Percentiles rank a stretch among this genome's conserved stretches.
Evolutionary conservation across 2,888 invertebrate species (phyloP).

Genomic region (Parnassius smintheus): DNA sequence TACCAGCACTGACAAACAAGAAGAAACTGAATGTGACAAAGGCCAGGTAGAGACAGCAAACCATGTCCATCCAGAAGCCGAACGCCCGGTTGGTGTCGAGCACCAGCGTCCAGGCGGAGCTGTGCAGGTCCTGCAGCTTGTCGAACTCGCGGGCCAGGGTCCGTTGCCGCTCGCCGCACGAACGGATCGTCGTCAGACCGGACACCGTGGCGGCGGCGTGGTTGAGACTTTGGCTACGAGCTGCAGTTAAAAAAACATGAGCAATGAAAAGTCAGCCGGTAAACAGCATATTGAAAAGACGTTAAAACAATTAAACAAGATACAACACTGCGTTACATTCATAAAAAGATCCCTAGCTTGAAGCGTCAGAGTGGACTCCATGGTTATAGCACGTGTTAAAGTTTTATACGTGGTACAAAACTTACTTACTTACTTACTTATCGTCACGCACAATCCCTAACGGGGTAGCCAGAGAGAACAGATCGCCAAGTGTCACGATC

Average conservation of each 20-base stretch:
- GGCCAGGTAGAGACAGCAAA: slow-evolving; percentile 77
- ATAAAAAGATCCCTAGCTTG: too few species aligned
- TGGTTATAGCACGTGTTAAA: too few species aligned
- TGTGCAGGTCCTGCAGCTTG: slow-evolving; percentile 82
- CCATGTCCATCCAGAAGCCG: slow-evolving; percentile 80
- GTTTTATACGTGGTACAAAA: too few species aligned
- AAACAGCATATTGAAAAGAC: too few species aligned
- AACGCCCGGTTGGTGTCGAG: slow-evolving; percentile 68
- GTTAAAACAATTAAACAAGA: too few species aligned
- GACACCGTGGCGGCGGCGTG: slow-evolving; percentile 90
- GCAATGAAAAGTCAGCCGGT: too few species aligned
- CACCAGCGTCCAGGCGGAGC: slow-evolving; percentile 82
- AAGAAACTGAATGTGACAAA: slow-evolving; percentile 86
- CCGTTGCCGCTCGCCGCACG: slow-evolving; percentile 85
- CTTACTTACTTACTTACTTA: too few species aligned
- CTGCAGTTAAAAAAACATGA: slow-evolving; percentile 57
- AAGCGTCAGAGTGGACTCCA: too few species aligned
- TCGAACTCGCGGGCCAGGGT: slow-evolving; percentile 87
- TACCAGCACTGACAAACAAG: slow-evolving; percentile 63
- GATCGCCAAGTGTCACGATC: too few species aligned
- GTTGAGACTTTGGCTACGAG: slow-evolving; percentile 92
- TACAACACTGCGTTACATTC: too few species aligned
- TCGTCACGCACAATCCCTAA: too few species aligned
- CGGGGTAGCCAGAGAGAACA: too few species aligned
- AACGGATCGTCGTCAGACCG: slow-evolving; percentile 91